These are phyloP conservation scores for Arothron firmamentum DNA, from an alignment of 2,113 vertebrate species.

Conservation along the genomic window DNA sequence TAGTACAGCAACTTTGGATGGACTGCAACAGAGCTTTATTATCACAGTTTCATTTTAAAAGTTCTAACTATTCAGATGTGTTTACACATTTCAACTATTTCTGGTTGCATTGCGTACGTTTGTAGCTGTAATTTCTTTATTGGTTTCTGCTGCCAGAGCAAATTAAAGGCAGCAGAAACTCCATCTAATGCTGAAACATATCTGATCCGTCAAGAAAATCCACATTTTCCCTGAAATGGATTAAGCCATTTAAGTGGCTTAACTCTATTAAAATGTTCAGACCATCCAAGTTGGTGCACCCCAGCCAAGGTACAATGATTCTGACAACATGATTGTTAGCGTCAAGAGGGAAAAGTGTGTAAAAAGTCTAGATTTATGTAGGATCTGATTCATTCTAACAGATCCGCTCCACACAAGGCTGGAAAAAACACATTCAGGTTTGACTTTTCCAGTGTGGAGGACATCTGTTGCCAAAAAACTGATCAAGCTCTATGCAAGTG, in stretches of 20 bases:
- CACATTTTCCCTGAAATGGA: no score
- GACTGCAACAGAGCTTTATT: conserved; percentile 15
- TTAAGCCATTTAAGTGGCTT: no score
- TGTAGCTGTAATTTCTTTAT: no score
- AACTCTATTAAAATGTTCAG: no score
- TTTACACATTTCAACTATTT: background rate
- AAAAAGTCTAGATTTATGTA: conserved; percentile 28
- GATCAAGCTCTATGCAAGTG: conserved; percentile 26
- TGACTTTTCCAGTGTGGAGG: conserved; percentile 5
- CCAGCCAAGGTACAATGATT: conserved; percentile 26
- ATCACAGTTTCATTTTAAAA: background rate
- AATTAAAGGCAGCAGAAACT: background rate
- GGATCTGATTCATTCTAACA: conserved; percentile 23
- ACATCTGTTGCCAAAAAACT: background rate
- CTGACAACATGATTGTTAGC: conserved; percentile 4
- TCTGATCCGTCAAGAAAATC: no score
- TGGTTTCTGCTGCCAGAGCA: no score
- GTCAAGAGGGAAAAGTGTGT: conserved; percentile 14
- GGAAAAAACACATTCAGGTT: background rate
- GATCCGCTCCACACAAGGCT: conserved; percentile 2
- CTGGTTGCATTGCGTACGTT: no score
- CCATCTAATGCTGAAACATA: background rate
- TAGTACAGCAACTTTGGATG: conserved; percentile 17
- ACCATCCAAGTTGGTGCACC: conserved; percentile 21
- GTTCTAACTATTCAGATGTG: background rate